Conservation (phyloP, 2,113 vertebrate genomes). For the Gavia stellata region DNA sequence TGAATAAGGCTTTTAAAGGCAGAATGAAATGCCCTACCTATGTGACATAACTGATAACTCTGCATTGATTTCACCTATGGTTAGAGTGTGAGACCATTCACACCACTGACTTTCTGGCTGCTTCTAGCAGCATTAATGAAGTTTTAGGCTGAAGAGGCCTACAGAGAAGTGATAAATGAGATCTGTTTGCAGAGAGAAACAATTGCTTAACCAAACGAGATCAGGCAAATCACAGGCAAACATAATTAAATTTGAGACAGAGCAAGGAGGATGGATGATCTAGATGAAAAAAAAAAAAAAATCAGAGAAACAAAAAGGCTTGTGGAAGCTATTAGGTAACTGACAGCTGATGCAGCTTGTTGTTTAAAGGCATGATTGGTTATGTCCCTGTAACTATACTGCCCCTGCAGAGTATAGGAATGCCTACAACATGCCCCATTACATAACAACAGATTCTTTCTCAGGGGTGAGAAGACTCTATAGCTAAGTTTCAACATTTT, state of each 20-base stretch:
- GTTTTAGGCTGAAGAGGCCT: neutral
- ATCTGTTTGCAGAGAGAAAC: neutral
- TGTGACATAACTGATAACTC: neutral
- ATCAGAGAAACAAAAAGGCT: neutral
- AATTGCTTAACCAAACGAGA: neutral
- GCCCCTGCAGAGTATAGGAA: neutral
- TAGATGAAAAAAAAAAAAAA: neutral
- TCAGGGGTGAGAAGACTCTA: neutral
- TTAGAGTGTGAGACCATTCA: neutral
- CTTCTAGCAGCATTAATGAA: neutral
- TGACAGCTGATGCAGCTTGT: neutral
- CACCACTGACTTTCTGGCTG: neutral
- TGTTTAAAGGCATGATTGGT: neutral
- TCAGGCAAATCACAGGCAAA: neutral
- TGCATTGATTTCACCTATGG: neutral
- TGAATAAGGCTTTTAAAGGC: neutral
- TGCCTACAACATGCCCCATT: neutral
- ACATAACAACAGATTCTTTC: neutral
- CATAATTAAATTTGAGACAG: neutral
- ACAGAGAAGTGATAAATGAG: neutral
- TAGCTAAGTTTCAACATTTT: neutral
- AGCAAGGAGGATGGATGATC: neutral
- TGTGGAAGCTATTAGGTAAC: neutral
- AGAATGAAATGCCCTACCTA: neutral
- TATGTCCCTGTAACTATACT: rapidly evolving